These are phyloP conservation scores for Myrmecophaga tridactyla DNA, from an alignment of 2,113 vertebrate genomes.

Conservation along the genomic window DNA sequence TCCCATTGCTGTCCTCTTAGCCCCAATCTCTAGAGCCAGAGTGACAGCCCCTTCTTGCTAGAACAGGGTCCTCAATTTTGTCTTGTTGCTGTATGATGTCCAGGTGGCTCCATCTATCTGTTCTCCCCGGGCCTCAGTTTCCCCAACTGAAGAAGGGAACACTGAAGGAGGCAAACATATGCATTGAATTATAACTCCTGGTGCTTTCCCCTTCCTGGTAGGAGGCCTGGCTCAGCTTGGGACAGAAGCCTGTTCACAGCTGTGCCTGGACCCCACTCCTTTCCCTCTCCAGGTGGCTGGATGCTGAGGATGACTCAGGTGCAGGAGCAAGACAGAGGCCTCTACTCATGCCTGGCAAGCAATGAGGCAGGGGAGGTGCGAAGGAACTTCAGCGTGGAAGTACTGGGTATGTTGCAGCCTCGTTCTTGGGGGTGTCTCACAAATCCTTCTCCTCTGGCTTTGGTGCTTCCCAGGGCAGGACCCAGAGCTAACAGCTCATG, in stretches of 20 bases:
- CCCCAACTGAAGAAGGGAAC: not conserved
- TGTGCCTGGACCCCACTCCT: rapidly evolving
- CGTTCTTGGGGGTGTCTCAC: rapidly evolving
- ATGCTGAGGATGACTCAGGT: slow-evolving; percentile 71
- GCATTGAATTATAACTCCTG: rapidly evolving
- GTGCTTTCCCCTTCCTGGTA: rapidly evolving
- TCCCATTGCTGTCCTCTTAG: not conserved
- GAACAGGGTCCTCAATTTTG: not conserved
- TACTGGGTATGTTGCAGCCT: slow-evolving; percentile 77
- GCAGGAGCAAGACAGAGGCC: slow-evolving; percentile 77
- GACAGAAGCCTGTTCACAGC: not conserved
- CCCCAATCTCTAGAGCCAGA: not conserved
- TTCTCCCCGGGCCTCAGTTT: not conserved
- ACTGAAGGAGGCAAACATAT: not conserved
- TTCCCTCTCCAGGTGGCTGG: slow-evolving; percentile 78
- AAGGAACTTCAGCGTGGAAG: slow-evolving; percentile 80
- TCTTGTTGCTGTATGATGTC: not conserved
- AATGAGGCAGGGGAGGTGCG: slow-evolving; percentile 78
- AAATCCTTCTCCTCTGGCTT: not conserved
- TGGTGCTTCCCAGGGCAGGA: not conserved
- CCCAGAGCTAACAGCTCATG: not conserved
- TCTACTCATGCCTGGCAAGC: slow-evolving; percentile 82
- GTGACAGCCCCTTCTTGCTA: not conserved
- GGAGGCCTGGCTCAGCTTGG: not conserved
- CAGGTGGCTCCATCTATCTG: not conserved